A percentile compares a stretch with the other conserved stretches of the same genome.
phyloP scores from a whole-genome alignment of 2,888 invertebrate genomes.

The Camptogramma bilineatum region DNA sequence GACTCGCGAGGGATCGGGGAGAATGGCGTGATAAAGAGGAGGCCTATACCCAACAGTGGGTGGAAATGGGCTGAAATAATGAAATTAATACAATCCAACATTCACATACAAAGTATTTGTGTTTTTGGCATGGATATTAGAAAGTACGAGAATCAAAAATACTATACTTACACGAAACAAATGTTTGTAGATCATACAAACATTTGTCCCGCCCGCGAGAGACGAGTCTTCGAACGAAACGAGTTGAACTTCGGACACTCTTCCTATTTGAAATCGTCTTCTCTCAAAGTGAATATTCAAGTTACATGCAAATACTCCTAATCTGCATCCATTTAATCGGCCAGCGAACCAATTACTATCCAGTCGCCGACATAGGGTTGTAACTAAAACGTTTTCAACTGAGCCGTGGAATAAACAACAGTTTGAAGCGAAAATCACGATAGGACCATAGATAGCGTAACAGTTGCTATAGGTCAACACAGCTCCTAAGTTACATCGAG shows the following conservation, averaged over 20 bases:
- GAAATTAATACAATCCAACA: too few relatives aligned
- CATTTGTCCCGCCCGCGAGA: too few relatives aligned
- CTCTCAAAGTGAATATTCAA: slow-evolving; percentile 13
- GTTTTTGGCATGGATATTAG: too few relatives aligned
- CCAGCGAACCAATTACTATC: slow-evolving; percentile 24
- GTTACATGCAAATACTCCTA: slow-evolving; percentile 4
- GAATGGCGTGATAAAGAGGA: too few relatives aligned
- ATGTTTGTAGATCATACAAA: neutral
- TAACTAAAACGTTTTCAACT: slow-evolving; percentile 23
- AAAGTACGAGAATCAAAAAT: too few relatives aligned
- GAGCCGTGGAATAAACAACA: slow-evolving; percentile 3
- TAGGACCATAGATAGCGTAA: slow-evolving; percentile 5
- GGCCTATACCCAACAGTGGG: too few relatives aligned
- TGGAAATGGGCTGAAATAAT: too few relatives aligned
- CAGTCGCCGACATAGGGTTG: slow-evolving; percentile 4
- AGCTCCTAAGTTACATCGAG: neutral
- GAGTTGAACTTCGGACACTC: neutral
- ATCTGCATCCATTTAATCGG: slow-evolving; percentile 12
- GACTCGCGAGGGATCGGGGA: too few relatives aligned
- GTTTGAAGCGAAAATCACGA: slow-evolving; percentile 1
- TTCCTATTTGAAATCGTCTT: neutral
- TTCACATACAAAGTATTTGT: too few relatives aligned
- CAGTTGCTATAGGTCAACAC: neutral
- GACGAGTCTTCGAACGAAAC: neutral
- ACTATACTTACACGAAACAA: too few relatives aligned